Evolutionary conservation across 2,797 vertebrate species (phyloP), one percentile per base, ranked within the genome.

Genomic region (Mus caroli): DNA sequence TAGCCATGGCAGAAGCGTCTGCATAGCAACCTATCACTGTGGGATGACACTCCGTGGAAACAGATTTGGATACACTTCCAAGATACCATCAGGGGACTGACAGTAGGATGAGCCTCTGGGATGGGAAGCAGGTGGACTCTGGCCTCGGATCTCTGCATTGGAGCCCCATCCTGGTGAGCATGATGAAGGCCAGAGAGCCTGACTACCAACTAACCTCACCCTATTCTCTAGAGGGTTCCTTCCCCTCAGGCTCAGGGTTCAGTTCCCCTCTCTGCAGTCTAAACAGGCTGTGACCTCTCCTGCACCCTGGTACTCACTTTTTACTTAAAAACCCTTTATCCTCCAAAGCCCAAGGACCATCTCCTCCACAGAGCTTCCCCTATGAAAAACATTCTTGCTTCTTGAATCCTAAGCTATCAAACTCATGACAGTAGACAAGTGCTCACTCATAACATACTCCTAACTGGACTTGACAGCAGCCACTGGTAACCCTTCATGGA

Each of bases 331-430:
- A 5, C 77, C 83, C 15, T 93, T 91, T 58, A 75, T 82, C 40
- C 40, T 94, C 95, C 78, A 88, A 62, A 71, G 34, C 46, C 52
- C 4, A 62, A 26, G 40, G 54, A 56, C 71, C 43, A 50, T n/a
- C 67, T 75, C 96, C 60, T 58, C 56, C 60, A 89, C 73, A 75
- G 87, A 88, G 64, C 12, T 88, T 93, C 78, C 87, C 67, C 37
- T 5, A 64, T 54, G 54, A 83, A 62, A 56, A 96, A 31, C 20
- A 56, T 1, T 43, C n/a, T 80, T 88, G 40, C 15, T 75, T 40
- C 71, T 80, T 88, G 40, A 20, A 69, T 40, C 58, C 73, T 90
- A 64, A 58, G 60, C 15, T 84, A 83, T 71, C 37, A 85, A 62
- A 91, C n/a, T 77, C 80, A 69, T 1, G 58, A 52, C 11, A 83